Base-by-base conservation (phyloP, 2,113 vertebrate species). In the Capreolus pygargus region DNA sequence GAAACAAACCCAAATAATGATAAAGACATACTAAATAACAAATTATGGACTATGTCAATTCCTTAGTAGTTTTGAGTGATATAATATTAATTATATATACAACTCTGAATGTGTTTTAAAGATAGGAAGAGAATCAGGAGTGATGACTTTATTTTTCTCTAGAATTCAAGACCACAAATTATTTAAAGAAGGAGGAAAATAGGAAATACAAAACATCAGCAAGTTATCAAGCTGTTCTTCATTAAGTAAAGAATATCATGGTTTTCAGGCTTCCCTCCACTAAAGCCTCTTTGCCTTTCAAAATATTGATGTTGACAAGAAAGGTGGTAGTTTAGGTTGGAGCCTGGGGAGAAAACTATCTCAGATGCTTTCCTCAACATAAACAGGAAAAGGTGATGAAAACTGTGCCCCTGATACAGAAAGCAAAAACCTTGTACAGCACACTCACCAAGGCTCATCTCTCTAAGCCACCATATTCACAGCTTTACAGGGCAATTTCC, bases 61-160 rank as follows among this genome's bases (percentile, higher is more conserved):
- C 87, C 52, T 64, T 30, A 79, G 90, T 30, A 67, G 52, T 97
- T 93, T 15, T 43, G 3, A 92, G 90, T 95, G 23, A 89, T 78
- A 16, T n/a, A 91, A 83, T 74, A 2, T 79, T 94, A 95, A 96
- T 14, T 84, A 33, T 27, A 70, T 45, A 60, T 50, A 64, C 7
- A 89, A 89, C 89, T 36, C 74, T 12, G 85, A 70, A 95, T 57
- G 36, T 90, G 11, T 81, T 90, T 92, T 96, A 96, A 95, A 89
- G 70, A 61, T 1, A 96, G 55, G 39, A 86, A 57, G 55, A 94
- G 70, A 89, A 89, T 64, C 21, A 47, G 7, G 14, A 97, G 21
- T n/a, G 21, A 55, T 93, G 23, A 21, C 88, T 97, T 96, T 64
- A 57, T 85, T 93, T 95, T 91, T 81, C 79, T 91, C 74, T 94